phyloP scores from a whole-genome alignment of 2,113 vertebrate genomes.

The rabbit (Oryctolagus cuniculus) region mOryCun1.1 NC_091436.1:135810501-135811000 shows the following conservation, averaged over 20 bases:
- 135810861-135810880: conserved; percentile 95
- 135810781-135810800: conserved; percentile 55
- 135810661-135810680: conserved; percentile 99
- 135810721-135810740: conserved; percentile 85
- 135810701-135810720: conserved; percentile 86
- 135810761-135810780: conserved; percentile 62
- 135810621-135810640: conserved; percentile 95
- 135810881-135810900: conserved; percentile 95
- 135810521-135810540: conserved; percentile 95
- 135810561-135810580: conserved; percentile 95
- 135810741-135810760: conserved; percentile 67
- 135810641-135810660: conserved; percentile 96
- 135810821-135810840: conserved; percentile 56
- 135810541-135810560: conserved; percentile 94
- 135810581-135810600: conserved; percentile 94
- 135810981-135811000: conserved; percentile 81
- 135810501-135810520: conserved; percentile 93
- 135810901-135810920: conserved; percentile 85
- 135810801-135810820: conserved; percentile 73
- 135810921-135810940: conserved; percentile 79
- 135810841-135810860: conserved; percentile 89
- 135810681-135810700: conserved; percentile 96
- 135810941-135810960: conserved; percentile 76
- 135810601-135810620: conserved; percentile 94
- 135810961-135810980: conserved; percentile 79